These are phyloP conservation scores for Ibycter americanus DNA, from an alignment of 2,797 vertebrate species.

Conservation along the genomic window DNA sequence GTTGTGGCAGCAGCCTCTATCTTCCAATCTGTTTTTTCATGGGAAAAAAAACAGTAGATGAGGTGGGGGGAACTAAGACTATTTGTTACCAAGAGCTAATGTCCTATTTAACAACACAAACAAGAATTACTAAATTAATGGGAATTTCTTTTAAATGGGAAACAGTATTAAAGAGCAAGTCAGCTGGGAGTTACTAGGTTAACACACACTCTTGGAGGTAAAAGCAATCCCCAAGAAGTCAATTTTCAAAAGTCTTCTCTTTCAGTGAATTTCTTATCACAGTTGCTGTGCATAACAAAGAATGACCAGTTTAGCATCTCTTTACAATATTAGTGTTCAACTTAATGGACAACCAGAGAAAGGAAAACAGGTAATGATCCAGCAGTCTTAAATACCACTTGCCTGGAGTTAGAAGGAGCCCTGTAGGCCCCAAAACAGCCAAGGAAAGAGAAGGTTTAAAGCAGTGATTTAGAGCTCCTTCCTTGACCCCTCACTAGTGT, in stretches of 20 bases:
- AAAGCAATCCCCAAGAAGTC: neutral
- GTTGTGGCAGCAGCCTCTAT: neutral
- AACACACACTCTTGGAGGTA: neutral
- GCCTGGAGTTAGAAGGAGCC: neutral
- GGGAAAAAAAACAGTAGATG: neutral
- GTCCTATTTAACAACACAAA: fast-evolving
- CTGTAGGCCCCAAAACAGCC: neutral
- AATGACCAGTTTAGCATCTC: neutral
- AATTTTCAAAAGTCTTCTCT: neutral
- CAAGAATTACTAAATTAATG: neutral
- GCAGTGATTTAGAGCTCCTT: neutral
- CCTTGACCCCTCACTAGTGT: neutral
- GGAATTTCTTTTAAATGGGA: neutral
- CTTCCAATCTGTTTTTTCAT: neutral
- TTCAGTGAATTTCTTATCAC: neutral
- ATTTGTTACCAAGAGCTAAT: neutral
- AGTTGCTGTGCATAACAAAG: neutral
- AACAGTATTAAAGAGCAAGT: neutral
- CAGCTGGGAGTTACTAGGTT: neutral
- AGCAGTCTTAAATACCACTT: neutral
- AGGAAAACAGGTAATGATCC: neutral
- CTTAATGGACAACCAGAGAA: neutral
- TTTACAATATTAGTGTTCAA: neutral
- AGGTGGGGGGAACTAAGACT: too few species aligned
- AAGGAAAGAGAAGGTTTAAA: neutral